Conservation (phyloP, 2,113 vertebrate species). For the Pachyramphus minor region DNA sequence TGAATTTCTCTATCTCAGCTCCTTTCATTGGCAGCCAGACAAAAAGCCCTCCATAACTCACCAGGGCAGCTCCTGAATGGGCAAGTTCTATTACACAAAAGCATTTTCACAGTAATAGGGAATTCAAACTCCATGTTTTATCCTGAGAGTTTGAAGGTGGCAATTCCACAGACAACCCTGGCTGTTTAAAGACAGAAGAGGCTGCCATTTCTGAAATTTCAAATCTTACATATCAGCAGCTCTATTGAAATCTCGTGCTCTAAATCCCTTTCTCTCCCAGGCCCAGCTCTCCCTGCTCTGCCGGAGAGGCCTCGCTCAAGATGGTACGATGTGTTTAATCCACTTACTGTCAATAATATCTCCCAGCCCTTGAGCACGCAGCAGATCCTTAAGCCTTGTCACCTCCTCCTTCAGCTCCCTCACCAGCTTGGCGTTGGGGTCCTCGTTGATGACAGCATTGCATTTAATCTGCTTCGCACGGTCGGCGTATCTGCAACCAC, state of each 20-base stretch:
- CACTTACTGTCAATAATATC: constrained; percentile 98
- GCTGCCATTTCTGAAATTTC: background rate
- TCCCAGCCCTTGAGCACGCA: constrained; percentile 93
- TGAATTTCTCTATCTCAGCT: background rate
- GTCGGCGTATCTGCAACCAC: constrained; percentile 86
- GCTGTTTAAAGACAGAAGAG: background rate
- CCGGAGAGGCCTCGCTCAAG: background rate
- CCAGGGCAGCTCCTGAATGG: background rate
- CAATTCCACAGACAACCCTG: background rate
- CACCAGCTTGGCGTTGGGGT: constrained; percentile 96
- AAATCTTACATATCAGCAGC: background rate
- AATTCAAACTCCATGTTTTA: background rate
- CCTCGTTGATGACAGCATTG: constrained; percentile 98
- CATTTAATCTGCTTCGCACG: constrained; percentile 98
- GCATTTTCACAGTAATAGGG: background rate
- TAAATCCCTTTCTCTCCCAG: background rate
- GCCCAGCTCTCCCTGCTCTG: background rate
- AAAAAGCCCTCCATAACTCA: background rate
- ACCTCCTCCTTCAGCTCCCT: constrained; percentile 97
- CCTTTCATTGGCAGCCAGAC: background rate
- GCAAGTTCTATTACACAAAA: background rate
- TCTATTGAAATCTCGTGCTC: background rate
- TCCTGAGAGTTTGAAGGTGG: background rate
- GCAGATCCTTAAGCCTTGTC: constrained; percentile 89
- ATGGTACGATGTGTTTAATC: background rate